A percentile compares a stretch with the other conserved stretches of the same genome.
These are phyloP conservation scores for Coenobita brevimanus DNA, from an alignment of 1,140 invertebrate species.

Conservation along the genomic window DNA sequence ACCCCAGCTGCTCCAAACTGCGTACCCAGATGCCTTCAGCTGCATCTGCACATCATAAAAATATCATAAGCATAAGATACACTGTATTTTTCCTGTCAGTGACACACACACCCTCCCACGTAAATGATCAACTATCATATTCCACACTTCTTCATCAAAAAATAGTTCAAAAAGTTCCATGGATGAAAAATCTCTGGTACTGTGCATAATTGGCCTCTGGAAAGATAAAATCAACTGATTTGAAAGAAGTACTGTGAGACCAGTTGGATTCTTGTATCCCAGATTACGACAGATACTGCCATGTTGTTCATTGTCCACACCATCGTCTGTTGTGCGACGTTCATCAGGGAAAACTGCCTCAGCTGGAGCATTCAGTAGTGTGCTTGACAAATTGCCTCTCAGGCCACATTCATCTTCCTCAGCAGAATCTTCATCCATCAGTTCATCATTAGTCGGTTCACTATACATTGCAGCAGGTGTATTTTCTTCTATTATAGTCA, in stretches of 20 bases:
- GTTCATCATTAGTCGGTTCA: background rate
- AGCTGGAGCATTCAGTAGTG: background rate
- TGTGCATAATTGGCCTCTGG: conserved; percentile 30
- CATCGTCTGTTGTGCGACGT: background rate
- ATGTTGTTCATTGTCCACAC: background rate
- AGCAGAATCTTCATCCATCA: no score
- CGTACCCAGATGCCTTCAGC: no score
- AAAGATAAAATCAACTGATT: conserved; percentile 10
- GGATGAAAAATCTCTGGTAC: conserved; percentile 10
- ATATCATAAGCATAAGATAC: no score
- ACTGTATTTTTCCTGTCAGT: no score
- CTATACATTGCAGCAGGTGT: background rate
- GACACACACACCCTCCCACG: no score
- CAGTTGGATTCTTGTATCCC: background rate
- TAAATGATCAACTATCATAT: conserved; percentile 23
- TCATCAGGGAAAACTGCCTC: background rate
- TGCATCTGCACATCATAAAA: no score
- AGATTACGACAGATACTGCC: no score
- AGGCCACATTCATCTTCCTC: background rate
- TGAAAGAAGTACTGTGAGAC: conserved; percentile 3
- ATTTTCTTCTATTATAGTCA: no score
- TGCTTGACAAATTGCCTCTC: background rate
- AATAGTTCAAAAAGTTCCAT: conserved; percentile 11
- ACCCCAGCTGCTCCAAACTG: no score
- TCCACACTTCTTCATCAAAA: conserved; percentile 22